phyloP scores from a whole-genome alignment of 1,140 invertebrate genomes.

The Nebria ingens region DNA sequence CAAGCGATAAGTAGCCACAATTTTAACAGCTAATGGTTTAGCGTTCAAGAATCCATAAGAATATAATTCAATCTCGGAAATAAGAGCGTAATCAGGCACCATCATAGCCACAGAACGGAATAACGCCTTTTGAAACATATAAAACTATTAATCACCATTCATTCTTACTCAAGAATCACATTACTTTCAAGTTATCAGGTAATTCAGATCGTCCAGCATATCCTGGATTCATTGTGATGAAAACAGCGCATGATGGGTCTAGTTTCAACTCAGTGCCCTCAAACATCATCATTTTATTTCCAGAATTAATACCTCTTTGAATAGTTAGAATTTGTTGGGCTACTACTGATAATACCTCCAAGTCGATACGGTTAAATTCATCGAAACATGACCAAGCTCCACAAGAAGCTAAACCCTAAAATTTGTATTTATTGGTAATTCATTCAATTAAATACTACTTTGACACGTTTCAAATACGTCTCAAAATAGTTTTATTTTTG shows the following conservation, averaged over 20 bases:
- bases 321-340: slow-evolving; percentile 82
- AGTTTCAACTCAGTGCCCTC: slow-evolving; percentile 81
- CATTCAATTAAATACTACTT: slow-evolving; percentile 4
- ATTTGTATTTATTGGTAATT: too few species aligned
- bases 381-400: slow-evolving; percentile 97
- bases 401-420: slow-evolving; percentile 77
- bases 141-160: not conserved
- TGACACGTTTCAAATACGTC: not conserved
- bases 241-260: slow-evolving; percentile 86
- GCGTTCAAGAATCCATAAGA: slow-evolving; percentile 89
- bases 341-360: slow-evolving; percentile 85
- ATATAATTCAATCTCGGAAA: slow-evolving; percentile 88
- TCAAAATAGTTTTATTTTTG: not conserved
- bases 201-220: slow-evolving; percentile 85
- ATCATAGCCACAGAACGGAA: slow-evolving; percentile 97
- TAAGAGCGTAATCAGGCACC: slow-evolving; percentile 92
- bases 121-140: slow-evolving; percentile 49
- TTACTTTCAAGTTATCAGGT: slow-evolving; percentile 87
- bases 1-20: slow-evolving; percentile 84
- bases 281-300: slow-evolving; percentile 63
- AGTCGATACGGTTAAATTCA: slow-evolving; percentile 81
- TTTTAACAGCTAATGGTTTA: slow-evolving; percentile 82
- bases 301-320: slow-evolving; percentile 67
- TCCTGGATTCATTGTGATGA: slow-evolving; percentile 95
- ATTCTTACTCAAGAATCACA: too few species aligned